Evolutionary conservation across 1,140 invertebrate genomes (phyloP).

Genomic region (Bombus turneri): DNA sequence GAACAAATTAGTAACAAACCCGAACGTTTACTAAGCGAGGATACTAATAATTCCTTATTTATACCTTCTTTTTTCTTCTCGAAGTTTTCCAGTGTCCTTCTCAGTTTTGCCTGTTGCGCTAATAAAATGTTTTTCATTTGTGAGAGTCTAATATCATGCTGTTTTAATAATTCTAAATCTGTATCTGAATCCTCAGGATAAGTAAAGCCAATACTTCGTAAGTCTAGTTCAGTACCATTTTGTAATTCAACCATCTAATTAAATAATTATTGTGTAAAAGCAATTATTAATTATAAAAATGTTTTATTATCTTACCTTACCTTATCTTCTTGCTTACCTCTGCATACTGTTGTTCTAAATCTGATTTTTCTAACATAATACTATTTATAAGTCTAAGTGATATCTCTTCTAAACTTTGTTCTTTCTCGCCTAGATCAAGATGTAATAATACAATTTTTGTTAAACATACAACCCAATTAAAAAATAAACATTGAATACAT

Average conservation of each 20-base stretch:
- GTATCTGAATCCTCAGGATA: constrained; percentile 85
- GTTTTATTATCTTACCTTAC: constrained; percentile 14
- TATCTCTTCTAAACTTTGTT: constrained; percentile 90
- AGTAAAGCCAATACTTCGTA: constrained; percentile 86
- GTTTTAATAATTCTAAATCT: constrained; percentile 85
- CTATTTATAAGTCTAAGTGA: constrained; percentile 88
- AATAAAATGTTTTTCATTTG: constrained; percentile 85
- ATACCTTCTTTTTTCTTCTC: constrained; percentile 76
- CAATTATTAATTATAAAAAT: constrained; percentile 6
- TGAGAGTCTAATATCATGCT: constrained; percentile 85
- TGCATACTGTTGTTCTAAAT: constrained; percentile 86
- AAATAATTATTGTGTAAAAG: neutral
- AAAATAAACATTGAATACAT: constrained; percentile 77
- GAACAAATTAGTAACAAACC: neutral
- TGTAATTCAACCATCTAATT: constrained; percentile 85
- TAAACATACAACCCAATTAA: constrained; percentile 77
- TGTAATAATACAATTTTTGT: neutral
- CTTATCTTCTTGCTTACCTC: constrained; percentile 70
- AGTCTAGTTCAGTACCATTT: constrained; percentile 82
- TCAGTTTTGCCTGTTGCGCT: constrained; percentile 86
- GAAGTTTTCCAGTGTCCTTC: constrained; percentile 79
- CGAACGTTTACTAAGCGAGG: neutral
- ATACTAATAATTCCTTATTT: neutral
- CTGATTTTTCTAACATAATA: constrained; percentile 86
- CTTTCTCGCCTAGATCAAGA: constrained; percentile 74